Evolutionary conservation across 2,113 vertebrate genomes (phyloP).

Genomic region (Progne subis): DNA sequence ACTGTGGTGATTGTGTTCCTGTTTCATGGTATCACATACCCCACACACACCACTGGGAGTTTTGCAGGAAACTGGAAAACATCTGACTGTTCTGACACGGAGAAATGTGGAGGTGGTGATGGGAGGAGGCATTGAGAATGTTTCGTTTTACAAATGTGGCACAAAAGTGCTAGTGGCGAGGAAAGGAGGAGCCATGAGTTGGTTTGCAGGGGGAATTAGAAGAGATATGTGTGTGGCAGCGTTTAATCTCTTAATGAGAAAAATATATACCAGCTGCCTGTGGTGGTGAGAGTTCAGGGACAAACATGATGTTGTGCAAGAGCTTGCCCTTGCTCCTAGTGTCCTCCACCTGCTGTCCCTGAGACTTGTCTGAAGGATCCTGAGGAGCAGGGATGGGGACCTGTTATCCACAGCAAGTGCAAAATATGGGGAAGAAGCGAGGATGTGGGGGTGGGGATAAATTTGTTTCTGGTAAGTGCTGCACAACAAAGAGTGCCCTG

Average conservation of each 20-base stretch:
- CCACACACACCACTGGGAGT: not conserved
- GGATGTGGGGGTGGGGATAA: not conserved
- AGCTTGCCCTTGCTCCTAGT: not conserved
- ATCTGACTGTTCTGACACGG: not conserved
- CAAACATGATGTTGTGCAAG: not conserved
- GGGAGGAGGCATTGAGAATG: not conserved
- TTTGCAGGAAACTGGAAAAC: not conserved
- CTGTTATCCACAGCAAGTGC: not conserved
- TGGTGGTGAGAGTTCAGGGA: not conserved
- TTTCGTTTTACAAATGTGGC: not conserved
- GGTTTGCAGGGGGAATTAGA: constrained; percentile 12
- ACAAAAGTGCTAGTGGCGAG: not conserved
- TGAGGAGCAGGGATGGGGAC: not conserved
- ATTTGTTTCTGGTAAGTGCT: not conserved
- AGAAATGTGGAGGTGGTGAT: not conserved
- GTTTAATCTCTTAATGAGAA: constrained; percentile 42
- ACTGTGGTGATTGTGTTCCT: not conserved
- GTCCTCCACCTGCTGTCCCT: not conserved
- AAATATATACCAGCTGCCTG: not conserved
- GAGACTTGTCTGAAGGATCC: not conserved
- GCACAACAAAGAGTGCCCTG: not conserved
- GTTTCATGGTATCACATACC: not conserved
- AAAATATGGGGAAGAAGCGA: not conserved
- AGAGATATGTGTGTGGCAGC: not conserved
- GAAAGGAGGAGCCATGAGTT: not conserved